Percentiles rank a stretch among this genome's conserved stretches.
These are phyloP conservation scores for Gasterosteus aculeatus DNA, from an alignment of 2,113 vertebrate genomes.

Conservation along the genomic window DNA sequence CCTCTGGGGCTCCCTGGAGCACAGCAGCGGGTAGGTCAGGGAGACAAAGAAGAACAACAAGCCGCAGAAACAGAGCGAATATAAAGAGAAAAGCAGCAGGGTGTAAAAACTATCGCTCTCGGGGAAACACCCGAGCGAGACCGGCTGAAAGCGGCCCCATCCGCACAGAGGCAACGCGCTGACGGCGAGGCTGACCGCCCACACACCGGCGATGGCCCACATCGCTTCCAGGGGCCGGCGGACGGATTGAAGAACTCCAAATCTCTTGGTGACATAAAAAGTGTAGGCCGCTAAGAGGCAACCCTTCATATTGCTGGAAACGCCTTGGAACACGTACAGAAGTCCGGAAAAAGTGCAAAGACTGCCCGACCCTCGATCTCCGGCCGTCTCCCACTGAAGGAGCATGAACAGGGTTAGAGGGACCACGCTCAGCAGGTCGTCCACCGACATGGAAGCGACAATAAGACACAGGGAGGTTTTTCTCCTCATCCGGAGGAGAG, in stretches of 20 bases:
- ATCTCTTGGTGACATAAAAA: constrained; percentile 85
- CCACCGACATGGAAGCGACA: constrained; percentile 90
- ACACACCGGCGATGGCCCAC: constrained; percentile 83
- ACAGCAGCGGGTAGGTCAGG: constrained; percentile 88
- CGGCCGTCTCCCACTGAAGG: constrained; percentile 83
- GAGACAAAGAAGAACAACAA: constrained; percentile 85
- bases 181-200: constrained; percentile 87
- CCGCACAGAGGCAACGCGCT: constrained; percentile 89
- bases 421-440: constrained; percentile 89
- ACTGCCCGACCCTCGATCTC: constrained; percentile 63
- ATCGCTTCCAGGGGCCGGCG: constrained; percentile 67
- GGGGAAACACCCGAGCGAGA: constrained; percentile 88
- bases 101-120: constrained; percentile 84
- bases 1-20: constrained; percentile 85
- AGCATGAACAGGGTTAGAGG: constrained; percentile 88
- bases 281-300: constrained; percentile 90
- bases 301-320: constrained; percentile 93
- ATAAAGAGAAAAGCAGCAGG: constrained; percentile 84
- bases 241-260: constrained; percentile 71
- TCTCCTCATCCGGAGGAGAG: constrained; percentile 83
- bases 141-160: constrained; percentile 88
- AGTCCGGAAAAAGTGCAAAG: constrained; percentile 89
- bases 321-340: constrained; percentile 91
- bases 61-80: constrained; percentile 84
- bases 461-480: constrained; percentile 87